Evolutionary conservation across 2,888 invertebrate genomes (phyloP), one percentile per base, ranked within the genome.

Genomic region (Linnaemya tessellans): DNA sequence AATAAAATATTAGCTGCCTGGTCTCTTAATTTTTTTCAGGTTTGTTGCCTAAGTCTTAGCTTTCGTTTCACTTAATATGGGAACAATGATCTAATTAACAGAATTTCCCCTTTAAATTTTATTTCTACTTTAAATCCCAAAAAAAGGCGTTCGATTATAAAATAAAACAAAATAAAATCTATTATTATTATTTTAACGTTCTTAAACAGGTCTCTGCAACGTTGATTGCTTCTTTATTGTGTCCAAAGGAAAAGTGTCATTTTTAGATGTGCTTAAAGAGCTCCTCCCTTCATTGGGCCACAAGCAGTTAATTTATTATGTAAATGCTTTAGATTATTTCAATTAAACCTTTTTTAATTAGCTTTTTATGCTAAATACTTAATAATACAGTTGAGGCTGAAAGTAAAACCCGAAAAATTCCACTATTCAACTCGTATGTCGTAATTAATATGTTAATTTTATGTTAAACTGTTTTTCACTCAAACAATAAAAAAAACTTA

Each of bases 231-330:
- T 62, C 38, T 78, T 30, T 70, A 3, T 11, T 41, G 8, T n/a
- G 22, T 3, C 35, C 35, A 51, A 58, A 2, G 0, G 56, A 78
- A 82, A 71, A 78, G 82, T 82, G 82, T 77, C 75, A 82, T 77
- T 68, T 68, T 62, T n/a, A 43, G 20, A n/a, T 20, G 22, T 22
- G 15, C 1, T 41, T 35, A 5, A 35, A 35, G 7, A 35, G 3
- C 35, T 9, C 38, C 10, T 38, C 10, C 8, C 9, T 58, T 9
- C 10, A 22, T 22, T 9, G n/a, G 8, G 5, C 3, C 2, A 4
- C 18, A 18, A 51, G 18, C 20, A 51, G 10, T 56, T n/a, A 3
- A 41, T 68, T 20, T 46, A 7, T 35, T 60, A 60, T 20, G 9
- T 25, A 43, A 43, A 65, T 41, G 20, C 20, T 51, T 11, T 56